These are phyloP conservation scores for Cryptoprocta ferox DNA, from an alignment of 2,797 vertebrate species.

Conservation along the genomic window DNA sequence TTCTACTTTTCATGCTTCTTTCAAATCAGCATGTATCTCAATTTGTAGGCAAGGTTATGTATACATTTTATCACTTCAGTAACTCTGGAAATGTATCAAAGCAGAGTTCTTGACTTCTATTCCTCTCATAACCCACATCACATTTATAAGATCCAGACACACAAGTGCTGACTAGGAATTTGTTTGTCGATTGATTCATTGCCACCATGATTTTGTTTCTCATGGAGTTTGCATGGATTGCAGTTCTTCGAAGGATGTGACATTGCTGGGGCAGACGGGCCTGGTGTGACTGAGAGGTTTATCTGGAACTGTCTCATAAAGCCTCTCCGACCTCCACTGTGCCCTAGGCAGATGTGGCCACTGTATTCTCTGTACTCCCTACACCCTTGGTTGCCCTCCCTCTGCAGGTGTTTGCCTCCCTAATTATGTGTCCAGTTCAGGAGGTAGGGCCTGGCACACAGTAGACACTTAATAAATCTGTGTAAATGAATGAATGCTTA, in stretches of 20 bases:
- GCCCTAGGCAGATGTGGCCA: background rate
- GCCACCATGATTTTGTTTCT: background rate
- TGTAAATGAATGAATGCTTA: background rate
- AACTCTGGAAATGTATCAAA: background rate
- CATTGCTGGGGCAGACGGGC: background rate
- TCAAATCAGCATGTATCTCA: background rate
- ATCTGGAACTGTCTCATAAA: background rate
- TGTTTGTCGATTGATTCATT: background rate
- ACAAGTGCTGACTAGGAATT: background rate
- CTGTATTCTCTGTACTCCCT: background rate
- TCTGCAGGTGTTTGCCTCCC: background rate
- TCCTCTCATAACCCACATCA: background rate
- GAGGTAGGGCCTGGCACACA: background rate
- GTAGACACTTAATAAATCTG: background rate
- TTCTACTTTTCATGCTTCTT: conserved; percentile 15
- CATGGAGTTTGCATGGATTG: background rate
- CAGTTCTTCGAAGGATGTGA: background rate
- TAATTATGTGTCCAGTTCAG: background rate
- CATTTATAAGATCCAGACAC: background rate
- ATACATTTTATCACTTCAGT: background rate
- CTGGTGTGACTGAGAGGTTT: background rate
- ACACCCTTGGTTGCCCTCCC: background rate
- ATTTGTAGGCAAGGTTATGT: background rate
- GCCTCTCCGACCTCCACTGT: background rate
- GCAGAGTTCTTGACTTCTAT: background rate